Percentiles rank a stretch among this genome's conserved stretches.
Conservation (phyloP, 2,888 invertebrate species). For the Candidula unifasciata region DNA sequence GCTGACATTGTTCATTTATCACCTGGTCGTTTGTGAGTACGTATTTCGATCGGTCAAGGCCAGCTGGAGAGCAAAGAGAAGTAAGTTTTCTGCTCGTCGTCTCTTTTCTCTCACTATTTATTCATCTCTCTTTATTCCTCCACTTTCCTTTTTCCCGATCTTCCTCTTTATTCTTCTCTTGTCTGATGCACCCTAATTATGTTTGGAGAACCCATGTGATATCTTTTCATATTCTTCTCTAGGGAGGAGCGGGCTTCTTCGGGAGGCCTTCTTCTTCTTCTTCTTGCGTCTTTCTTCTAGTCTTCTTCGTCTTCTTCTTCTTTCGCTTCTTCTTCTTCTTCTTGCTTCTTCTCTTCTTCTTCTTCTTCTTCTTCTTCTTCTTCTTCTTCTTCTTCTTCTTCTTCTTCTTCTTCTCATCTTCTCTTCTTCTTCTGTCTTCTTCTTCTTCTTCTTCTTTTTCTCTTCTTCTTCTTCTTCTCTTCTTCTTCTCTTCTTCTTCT, state of each 20-base stretch:
- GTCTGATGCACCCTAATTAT: too few relatives aligned
- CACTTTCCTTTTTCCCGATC: too few relatives aligned
- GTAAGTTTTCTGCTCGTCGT: constrained; percentile 30
- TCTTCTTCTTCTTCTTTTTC: constrained; percentile 24
- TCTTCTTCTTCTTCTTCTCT: not conserved
- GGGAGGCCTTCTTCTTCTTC: constrained; percentile 27
- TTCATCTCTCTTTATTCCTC: too few relatives aligned
- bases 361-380: not conserved
- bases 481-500: not conserved
- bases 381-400: constrained; percentile 11
- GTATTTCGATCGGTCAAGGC: constrained; percentile 47
- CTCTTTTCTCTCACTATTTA: too few relatives aligned
- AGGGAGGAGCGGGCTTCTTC: too few relatives aligned
- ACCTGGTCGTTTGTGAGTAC: constrained; percentile 47
- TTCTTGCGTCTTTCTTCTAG: not conserved
- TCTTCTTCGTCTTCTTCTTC: constrained; percentile 2
- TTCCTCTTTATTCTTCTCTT: too few relatives aligned
- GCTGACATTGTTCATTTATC: constrained; percentile 32
- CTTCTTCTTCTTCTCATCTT: constrained; percentile 28
- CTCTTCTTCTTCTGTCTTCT: constrained; percentile 27
- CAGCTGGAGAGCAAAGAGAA: constrained; percentile 47
- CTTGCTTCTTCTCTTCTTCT: not conserved
- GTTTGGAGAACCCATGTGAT: too few relatives aligned
- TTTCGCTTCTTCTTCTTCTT: not conserved
- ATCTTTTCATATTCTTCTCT: too few relatives aligned